Percentiles rank a stretch among this genome's conserved stretches.
Conservation (phyloP, 2,797 vertebrate genomes). For the Morus bassanus region DNA sequence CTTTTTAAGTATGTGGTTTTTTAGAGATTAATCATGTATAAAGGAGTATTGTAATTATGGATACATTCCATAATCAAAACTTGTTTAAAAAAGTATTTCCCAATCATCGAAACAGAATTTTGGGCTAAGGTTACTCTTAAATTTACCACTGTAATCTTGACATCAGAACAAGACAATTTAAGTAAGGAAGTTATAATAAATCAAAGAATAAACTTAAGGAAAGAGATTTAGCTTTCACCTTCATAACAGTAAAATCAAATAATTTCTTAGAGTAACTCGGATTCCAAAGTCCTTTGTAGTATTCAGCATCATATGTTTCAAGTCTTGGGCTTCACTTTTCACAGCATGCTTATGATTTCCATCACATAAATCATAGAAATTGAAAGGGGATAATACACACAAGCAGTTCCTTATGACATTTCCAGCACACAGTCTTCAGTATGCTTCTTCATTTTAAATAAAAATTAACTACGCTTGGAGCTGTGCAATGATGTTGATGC, state of each 20-base stretch:
- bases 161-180: not conserved
- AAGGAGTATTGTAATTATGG: not conserved
- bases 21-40: not conserved
- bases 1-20: not conserved
- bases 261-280: not conserved
- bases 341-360: not conserved
- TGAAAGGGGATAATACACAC: slow-evolving; percentile 29
- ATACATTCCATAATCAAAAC: not conserved
- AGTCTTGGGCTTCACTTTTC: not conserved
- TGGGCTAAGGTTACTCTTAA: not conserved
- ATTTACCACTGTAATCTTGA: not conserved
- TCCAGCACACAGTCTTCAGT: slow-evolving; percentile 55
- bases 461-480: slow-evolving; percentile 57
- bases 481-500: slow-evolving; percentile 39
- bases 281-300: not conserved
- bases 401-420: slow-evolving; percentile 57
- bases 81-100: not conserved
- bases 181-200: not conserved
- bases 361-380: slow-evolving; percentile 37
- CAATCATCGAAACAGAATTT: not conserved
- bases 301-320: slow-evolving; percentile 20
- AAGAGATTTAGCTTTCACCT: slow-evolving; percentile 2
- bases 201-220: not conserved
- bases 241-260: slow-evolving; percentile 20
- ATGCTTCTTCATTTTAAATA: slow-evolving; percentile 63